Percentiles rank a stretch among this genome's conserved stretches.
Conservation (phyloP, 2,888 invertebrate species). For the Omphaloscelis lunosa region DNA sequence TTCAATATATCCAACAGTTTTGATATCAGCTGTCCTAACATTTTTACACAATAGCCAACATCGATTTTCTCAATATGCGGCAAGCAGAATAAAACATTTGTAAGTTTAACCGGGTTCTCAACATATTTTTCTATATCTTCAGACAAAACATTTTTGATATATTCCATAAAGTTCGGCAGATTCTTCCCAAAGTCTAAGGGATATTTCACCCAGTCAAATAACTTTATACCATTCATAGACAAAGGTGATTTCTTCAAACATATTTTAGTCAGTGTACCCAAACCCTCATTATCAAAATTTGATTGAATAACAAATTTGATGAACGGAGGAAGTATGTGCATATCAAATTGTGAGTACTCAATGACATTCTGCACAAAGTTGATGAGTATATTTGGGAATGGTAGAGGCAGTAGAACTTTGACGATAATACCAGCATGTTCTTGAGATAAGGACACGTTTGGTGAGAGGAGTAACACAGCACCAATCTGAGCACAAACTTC, state of each 20-base stretch:
- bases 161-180: conserved; percentile 81
- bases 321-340: conserved; percentile 93
- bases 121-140: conserved; percentile 81
- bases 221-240: conserved; percentile 90
- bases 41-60: conserved; percentile 77
- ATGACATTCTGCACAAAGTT: conserved; percentile 92
- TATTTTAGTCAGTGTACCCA: conserved; percentile 92
- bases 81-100: conserved; percentile 89
- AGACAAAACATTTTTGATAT: conserved; percentile 79
- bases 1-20: conserved; percentile 77
- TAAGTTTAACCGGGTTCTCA: conserved; percentile 82
- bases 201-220: conserved; percentile 92
- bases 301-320: conserved; percentile 90
- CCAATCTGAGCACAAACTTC: conserved; percentile 90
- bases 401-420: conserved; percentile 91
- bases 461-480: conserved; percentile 91
- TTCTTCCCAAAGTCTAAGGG: conserved; percentile 90
- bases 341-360: conserved; percentile 93
- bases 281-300: conserved; percentile 88
- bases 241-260: conserved; percentile 92
- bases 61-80: conserved; percentile 90
- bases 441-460: conserved; percentile 92
- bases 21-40: conserved; percentile 80
- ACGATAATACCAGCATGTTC: conserved; percentile 93
- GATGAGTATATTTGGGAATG: conserved; percentile 90